These are phyloP conservation scores for Podiceps cristatus DNA, from an alignment of 2,113 vertebrate genomes.

Conservation along the genomic window DNA sequence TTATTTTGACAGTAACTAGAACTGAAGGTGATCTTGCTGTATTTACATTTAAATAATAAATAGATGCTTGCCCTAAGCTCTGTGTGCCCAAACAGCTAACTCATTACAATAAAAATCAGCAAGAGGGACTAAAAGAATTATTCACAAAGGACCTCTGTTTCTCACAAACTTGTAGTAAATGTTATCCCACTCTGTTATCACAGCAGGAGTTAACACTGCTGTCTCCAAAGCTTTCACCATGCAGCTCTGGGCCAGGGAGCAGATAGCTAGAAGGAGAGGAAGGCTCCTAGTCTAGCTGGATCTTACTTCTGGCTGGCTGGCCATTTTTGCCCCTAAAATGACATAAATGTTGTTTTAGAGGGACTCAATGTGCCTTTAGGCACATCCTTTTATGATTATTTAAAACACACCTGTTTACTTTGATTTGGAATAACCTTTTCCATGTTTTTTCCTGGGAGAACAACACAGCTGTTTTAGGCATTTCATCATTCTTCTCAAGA, in stretches of 20 bases:
- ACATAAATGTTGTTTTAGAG: neutral
- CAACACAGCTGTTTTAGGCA: neutral
- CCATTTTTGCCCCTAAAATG: neutral
- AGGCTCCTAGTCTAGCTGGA: neutral
- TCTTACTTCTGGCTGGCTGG: neutral
- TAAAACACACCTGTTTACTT: neutral
- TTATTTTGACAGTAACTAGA: constrained; percentile 6
- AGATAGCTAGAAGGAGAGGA: neutral
- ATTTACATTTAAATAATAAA: constrained; percentile 63
- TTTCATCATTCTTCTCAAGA: neutral
- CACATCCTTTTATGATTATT: neutral
- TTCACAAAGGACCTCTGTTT: constrained; percentile 14
- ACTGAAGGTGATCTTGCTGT: constrained; percentile 18
- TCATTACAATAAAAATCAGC: constrained; percentile 26
- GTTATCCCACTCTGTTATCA: neutral
- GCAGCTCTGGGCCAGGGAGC: neutral
- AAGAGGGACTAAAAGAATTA: neutral
- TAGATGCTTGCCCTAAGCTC: constrained; percentile 26
- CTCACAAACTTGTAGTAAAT: neutral
- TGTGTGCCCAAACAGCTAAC: neutral
- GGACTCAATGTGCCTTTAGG: neutral
- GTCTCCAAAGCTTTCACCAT: neutral
- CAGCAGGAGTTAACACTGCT: neutral
- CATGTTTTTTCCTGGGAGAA: neutral
- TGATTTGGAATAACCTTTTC: neutral